Conservation (phyloP, 2,888 invertebrate species). For the Polylopha cassiicola region DNA sequence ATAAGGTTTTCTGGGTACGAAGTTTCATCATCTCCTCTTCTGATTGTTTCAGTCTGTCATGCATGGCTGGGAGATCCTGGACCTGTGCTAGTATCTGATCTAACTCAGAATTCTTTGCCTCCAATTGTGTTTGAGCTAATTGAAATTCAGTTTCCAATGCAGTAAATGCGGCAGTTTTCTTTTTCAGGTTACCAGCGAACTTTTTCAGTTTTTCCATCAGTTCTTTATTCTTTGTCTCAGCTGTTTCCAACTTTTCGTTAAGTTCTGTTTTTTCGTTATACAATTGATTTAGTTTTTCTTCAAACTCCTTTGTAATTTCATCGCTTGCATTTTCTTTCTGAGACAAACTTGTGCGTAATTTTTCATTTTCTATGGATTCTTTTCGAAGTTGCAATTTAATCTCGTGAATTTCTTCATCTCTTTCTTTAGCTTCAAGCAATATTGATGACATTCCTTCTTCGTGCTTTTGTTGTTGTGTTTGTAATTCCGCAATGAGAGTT, state of each 20-base stretch:
- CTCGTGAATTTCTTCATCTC: conserved; percentile 76
- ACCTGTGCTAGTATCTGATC: conserved; percentile 55
- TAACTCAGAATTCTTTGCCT: conserved; percentile 46
- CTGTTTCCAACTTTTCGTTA: conserved; percentile 46
- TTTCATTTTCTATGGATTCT: conserved; percentile 80
- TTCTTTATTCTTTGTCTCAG: conserved; percentile 81
- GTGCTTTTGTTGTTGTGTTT: conserved; percentile 65
- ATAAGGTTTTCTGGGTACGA: conserved; percentile 42
- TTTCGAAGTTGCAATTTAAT: conserved; percentile 73
- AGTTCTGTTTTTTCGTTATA: conserved; percentile 60
- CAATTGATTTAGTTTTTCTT: conserved; percentile 59
- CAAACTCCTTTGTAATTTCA: conserved; percentile 66
- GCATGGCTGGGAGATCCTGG: conserved; percentile 52
- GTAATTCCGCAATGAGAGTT: conserved; percentile 61
- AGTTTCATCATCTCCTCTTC: conserved; percentile 58
- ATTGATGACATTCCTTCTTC: conserved; percentile 66
- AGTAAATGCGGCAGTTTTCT: conserved; percentile 80
- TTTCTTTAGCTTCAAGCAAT: conserved; percentile 66
- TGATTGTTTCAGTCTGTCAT: conserved; percentile 58
- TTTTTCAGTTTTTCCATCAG: conserved; percentile 87
- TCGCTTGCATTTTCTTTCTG: conserved; percentile 68
- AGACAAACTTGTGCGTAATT: conserved; percentile 76
- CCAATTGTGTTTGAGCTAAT: conserved; percentile 52
- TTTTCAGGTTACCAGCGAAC: conserved; percentile 85
- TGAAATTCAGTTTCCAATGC: conserved; percentile 78